These are phyloP conservation scores for Carettochelys insculpta DNA, from an alignment of 2,113 vertebrate genomes.

Conservation along the genomic window DNA sequence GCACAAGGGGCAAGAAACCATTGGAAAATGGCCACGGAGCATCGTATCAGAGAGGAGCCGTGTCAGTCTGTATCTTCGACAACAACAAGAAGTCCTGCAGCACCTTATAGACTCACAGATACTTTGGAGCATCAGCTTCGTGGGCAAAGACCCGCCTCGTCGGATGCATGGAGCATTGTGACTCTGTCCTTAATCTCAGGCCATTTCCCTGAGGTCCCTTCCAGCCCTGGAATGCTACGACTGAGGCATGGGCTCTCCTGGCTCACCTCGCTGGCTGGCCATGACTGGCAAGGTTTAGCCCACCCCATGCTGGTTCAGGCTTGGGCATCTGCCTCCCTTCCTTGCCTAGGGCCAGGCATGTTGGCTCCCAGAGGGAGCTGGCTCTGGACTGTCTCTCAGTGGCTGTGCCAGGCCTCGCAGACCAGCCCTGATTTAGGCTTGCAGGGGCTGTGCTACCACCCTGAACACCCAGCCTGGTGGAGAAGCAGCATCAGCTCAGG, in stretches of 20 bases:
- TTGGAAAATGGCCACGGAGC: neutral
- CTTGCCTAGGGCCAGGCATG: neutral
- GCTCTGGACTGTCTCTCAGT: neutral
- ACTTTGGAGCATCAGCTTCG: too few relatives aligned
- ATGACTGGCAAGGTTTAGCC: neutral
- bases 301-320: neutral
- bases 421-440: too few relatives aligned
- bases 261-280: neutral
- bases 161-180: too few relatives aligned
- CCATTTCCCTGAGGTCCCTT: too few relatives aligned
- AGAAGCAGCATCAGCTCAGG: neutral
- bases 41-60: too few relatives aligned
- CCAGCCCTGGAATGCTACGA: too few relatives aligned
- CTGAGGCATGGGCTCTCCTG: too few relatives aligned
- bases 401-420: neutral
- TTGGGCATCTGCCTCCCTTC: neutral
- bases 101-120: too few relatives aligned
- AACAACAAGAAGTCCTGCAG: too few relatives aligned
- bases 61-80: too few relatives aligned
- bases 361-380: neutral
- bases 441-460: neutral
- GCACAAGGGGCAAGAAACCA: neutral
- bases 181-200: too few relatives aligned
- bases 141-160: too few relatives aligned
- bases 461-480: neutral